Conservation (phyloP, 2,113 vertebrate genomes). For the Phyllopteryx taeniolatus region DNA sequence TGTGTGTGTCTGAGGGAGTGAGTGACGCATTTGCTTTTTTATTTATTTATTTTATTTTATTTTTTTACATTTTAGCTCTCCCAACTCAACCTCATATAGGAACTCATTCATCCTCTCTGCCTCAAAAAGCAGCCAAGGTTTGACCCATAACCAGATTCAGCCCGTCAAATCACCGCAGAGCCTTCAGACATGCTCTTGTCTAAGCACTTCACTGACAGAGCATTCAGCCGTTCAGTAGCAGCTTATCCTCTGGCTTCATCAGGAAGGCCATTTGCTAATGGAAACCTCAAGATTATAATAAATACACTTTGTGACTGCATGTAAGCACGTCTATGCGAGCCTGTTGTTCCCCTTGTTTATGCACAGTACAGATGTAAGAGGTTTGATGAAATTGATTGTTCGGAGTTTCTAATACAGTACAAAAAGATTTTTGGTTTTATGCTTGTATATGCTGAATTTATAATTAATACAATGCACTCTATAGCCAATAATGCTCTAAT, state of each 20-base stretch:
- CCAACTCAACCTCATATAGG: constrained; percentile 47
- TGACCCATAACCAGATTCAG: constrained; percentile 45
- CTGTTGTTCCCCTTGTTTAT: neutral
- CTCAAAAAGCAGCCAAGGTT: constrained; percentile 38
- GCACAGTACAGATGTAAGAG: constrained; percentile 15
- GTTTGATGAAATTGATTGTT: constrained; percentile 36
- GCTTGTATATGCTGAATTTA: neutral
- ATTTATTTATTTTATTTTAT: neutral
- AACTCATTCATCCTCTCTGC: constrained; percentile 51
- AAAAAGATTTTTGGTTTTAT: neutral
- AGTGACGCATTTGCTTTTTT: no score
- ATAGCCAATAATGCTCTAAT: neutral
- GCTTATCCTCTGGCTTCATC: constrained; percentile 29
- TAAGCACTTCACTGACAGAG: constrained; percentile 30
- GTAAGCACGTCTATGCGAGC: neutral
- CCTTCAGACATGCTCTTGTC: constrained; percentile 39
- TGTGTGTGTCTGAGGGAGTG: no score
- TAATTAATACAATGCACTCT: neutral
- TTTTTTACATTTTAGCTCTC: constrained; percentile 43
- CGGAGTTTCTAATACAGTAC: constrained; percentile 9
- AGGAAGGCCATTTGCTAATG: constrained; percentile 31
- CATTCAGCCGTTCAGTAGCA: constrained; percentile 21
- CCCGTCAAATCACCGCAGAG: constrained; percentile 48
- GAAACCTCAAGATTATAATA: constrained; percentile 24
- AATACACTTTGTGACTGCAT: constrained; percentile 9